Base-by-base conservation (phyloP, 2,113 vertebrate genomes). In the Poeciliopsis occidentalis region DNA sequence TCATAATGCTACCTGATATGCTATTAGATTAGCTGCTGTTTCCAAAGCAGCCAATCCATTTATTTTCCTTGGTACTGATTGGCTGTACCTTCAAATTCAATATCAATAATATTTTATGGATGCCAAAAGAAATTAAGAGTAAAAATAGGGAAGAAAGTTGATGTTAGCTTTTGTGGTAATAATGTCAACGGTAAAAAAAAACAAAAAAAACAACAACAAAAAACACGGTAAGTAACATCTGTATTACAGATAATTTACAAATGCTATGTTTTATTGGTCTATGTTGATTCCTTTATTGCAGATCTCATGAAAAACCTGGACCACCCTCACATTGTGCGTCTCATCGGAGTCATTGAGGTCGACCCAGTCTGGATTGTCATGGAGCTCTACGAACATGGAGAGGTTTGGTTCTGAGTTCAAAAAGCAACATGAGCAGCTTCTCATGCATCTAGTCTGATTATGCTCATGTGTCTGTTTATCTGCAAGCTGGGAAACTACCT, bases 321-420 rank as follows among this genome's bases (percentile, higher is more conserved):
- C 66, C 97, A 99, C n/a, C 96, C 95, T 0, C 95, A 99, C 68
- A 98, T 99, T 0, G 97, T 99, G 71, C 95, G 94, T 71, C 93
- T 99, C 29, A 94, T 99, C 0, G 97, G 97, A 11, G 96, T 98
- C 30, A 96, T 96, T 0, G 96, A 97, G 31, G 94, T 94, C 3
- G 96, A 97, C 26, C 97, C 97, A 0, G 96, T 96, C 19, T 99
- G 97, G 96, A 98, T 99, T 60, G 92, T 99, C 72, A 98, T 98
- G 97, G 97, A 98, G 79, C 88, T 99, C 30, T 97, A 96, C 24
- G 84, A 96, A 64, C 94, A 94, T 0, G 97, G 97, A 89, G 97
- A 98, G 95, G 97, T 98, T 79, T 32, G 30, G 57, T 41, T 67
- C 10, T 61, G 12, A 60, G 19, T 66, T 76, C 19, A 26, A 19